Conservation (phyloP, 2,888 invertebrate species). For the Trypoxylon attenuatum region DNA sequence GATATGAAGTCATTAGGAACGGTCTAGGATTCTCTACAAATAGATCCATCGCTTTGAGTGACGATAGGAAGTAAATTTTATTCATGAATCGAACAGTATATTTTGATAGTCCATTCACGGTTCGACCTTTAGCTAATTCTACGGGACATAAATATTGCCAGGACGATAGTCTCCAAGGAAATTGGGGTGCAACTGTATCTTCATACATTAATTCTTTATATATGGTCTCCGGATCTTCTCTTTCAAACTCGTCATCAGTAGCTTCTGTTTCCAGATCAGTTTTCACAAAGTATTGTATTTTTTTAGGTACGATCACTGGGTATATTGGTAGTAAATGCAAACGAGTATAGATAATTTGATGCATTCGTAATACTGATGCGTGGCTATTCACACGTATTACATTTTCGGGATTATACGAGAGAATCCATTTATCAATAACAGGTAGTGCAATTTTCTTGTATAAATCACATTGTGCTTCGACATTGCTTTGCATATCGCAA, state of each 20-base stretch:
- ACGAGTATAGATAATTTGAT: constrained; percentile 64
- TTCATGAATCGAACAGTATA: constrained; percentile 79
- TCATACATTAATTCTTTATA: constrained; percentile 63
- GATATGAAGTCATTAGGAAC: constrained; percentile 77
- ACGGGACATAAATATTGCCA: constrained; percentile 82
- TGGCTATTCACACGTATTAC: constrained; percentile 79
- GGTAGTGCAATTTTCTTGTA: constrained; percentile 75
- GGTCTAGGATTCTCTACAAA: constrained; percentile 80
- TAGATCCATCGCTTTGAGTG: constrained; percentile 75
- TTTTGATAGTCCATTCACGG: constrained; percentile 76
- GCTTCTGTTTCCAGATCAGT: constrained; percentile 19
- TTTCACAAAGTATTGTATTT: constrained; percentile 1
- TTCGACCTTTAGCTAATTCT: constrained; percentile 77
- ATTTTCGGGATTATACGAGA: constrained; percentile 77
- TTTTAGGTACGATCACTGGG: constrained; percentile 29
- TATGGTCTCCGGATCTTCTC: constrained; percentile 62
- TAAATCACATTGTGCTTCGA: constrained; percentile 76
- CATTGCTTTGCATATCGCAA: constrained; percentile 74
- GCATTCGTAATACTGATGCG: constrained; percentile 74
- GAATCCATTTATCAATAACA: constrained; percentile 76
- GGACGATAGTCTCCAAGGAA: constrained; percentile 76
- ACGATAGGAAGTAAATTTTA: constrained; percentile 79
- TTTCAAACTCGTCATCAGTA: constrained; percentile 45
- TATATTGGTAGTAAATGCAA: constrained; percentile 25
- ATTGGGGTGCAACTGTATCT: constrained; percentile 64